These are phyloP conservation scores for Medauroidea extradentata DNA, from an alignment of 1,140 invertebrate species.

Conservation along the genomic window DNA sequence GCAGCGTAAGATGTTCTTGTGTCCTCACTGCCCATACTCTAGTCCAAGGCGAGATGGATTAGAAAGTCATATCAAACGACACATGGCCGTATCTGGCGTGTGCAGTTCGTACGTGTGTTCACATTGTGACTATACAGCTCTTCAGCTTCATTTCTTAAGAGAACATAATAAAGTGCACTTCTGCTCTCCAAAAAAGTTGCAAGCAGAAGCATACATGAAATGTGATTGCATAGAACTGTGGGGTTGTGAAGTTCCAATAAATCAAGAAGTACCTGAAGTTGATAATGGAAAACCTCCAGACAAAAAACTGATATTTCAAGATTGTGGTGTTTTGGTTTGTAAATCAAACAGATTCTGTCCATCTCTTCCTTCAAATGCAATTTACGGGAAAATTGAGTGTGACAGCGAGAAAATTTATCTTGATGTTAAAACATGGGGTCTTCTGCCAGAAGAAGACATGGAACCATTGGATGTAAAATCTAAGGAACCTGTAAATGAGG, in stretches of 20 bases:
- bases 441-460: no score
- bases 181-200: constrained; percentile 49
- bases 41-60: constrained; percentile 66
- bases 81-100: constrained; percentile 53
- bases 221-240: constrained; percentile 50
- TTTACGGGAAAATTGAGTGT: neutral
- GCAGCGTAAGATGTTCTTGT: constrained; percentile 48
- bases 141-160: constrained; percentile 69
- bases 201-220: constrained; percentile 57
- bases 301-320: constrained; percentile 43
- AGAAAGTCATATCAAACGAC: constrained; percentile 69
- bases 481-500: no score
- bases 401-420: no score
- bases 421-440: no score
- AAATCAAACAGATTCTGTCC: neutral
- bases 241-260: constrained; percentile 38
- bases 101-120: constrained; percentile 63
- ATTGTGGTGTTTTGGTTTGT: constrained; percentile 13
- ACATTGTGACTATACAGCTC: constrained; percentile 78
- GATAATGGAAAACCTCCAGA: constrained; percentile 36
- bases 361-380: neutral
- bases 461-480: no score
- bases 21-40: constrained; percentile 74
- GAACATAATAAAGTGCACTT: constrained; percentile 81
- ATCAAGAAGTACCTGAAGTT: constrained; percentile 32